Conservation (phyloP, 2,797 vertebrate genomes). For the Semotilus atromaculatus region DNA sequence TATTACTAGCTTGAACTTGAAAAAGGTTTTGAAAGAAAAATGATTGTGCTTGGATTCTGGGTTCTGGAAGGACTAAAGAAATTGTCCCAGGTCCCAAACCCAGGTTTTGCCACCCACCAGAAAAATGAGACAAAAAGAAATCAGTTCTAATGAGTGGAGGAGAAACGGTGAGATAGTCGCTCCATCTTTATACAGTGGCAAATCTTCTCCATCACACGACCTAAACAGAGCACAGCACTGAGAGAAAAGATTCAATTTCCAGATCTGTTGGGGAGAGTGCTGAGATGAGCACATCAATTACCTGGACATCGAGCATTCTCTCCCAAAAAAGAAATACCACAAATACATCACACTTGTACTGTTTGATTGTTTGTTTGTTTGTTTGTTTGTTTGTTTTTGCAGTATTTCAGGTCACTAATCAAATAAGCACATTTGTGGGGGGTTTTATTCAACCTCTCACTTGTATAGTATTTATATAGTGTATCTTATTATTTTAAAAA, state of each 20-base stretch:
- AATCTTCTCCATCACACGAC: conserved; percentile 52
- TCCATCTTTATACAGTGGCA: conserved; percentile 32
- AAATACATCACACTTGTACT: neutral
- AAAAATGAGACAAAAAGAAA: conserved; percentile 48
- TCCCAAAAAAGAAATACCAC: conserved; percentile 30
- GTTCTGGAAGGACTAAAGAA: conserved; percentile 41
- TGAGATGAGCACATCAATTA: conserved; percentile 61
- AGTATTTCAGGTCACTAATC: neutral
- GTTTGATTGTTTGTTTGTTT: too few relatives aligned
- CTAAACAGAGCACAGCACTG: conserved; percentile 38
- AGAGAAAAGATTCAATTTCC: conserved; percentile 57
- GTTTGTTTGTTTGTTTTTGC: neutral
- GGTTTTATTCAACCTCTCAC: neutral
- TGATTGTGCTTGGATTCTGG: conserved; percentile 15
- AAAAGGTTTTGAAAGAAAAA: too few relatives aligned
- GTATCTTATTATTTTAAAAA: neutral
- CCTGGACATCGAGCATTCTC: conserved; percentile 28
- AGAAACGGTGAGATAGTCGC: conserved; percentile 10
- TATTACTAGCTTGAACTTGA: conserved; percentile 51
- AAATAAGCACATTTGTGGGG: neutral
- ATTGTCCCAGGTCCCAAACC: conserved; percentile 41
- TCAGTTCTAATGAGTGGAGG: conserved; percentile 29
- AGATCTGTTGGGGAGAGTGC: conserved; percentile 54
- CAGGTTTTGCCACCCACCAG: conserved; percentile 47
- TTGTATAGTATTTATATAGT: neutral